These are phyloP conservation scores for Epinephelus malabaricus DNA, from an alignment of 2,797 vertebrate genomes.

Conservation along the genomic window DNA sequence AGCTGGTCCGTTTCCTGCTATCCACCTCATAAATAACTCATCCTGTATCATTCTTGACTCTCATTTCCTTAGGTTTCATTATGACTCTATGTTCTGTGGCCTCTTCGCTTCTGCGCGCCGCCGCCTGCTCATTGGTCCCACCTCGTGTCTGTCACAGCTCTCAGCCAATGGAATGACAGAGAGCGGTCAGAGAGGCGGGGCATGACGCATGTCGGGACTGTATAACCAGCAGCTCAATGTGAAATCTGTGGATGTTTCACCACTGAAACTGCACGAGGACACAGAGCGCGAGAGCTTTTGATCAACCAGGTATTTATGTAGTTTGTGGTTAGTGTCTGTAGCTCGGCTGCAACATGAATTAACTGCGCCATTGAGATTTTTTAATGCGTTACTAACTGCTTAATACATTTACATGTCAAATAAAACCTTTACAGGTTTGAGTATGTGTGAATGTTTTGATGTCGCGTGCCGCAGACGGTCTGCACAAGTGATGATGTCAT, in stretches of 20 bases:
- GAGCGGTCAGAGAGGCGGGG: conserved; percentile 15
- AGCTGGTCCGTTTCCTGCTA: background rate
- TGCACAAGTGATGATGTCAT: background rate
- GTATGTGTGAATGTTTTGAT: background rate
- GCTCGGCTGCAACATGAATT: background rate
- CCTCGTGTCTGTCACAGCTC: background rate
- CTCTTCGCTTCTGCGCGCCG: rapidly evolving
- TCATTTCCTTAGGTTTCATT: conserved; percentile 54
- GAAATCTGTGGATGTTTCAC: rapidly evolving
- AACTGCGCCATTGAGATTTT: background rate
- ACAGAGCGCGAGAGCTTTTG: rapidly evolving
- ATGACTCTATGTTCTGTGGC: rapidly evolving
- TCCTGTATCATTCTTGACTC: background rate
- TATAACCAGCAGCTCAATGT: too few species aligned
- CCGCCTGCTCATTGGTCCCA: background rate
- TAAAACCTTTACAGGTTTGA: background rate
- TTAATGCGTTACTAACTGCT: background rate
- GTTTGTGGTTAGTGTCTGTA: too few species aligned
- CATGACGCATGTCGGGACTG: rapidly evolving
- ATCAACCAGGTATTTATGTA: conserved; percentile 16
- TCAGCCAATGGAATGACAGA: conserved; percentile 35
- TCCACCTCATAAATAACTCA: background rate
- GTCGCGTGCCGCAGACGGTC: rapidly evolving
- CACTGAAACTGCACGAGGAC: rapidly evolving
- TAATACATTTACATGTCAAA: background rate